A percentile compares a stretch with the other conserved stretches of the same genome.
phyloP scores from a whole-genome alignment of 2,113 vertebrate species.

The Piprites chloris region DNA sequence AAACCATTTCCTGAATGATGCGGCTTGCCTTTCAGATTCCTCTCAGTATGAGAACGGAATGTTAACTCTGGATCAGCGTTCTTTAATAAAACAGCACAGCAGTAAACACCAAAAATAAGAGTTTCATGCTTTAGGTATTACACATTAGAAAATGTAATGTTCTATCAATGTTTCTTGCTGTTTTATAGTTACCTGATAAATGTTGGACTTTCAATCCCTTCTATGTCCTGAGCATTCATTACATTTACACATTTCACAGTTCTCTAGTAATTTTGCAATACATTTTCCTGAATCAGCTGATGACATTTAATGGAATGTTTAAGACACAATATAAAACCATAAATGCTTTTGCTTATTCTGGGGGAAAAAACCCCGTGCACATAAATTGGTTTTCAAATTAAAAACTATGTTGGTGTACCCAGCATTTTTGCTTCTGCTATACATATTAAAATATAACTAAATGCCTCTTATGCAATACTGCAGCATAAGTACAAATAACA shows the following conservation, averaged over 20 bases:
- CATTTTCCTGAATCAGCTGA: constrained; percentile 81
- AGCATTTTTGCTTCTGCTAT: constrained; percentile 66
- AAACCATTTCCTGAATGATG: constrained; percentile 13
- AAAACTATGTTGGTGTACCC: constrained; percentile 65
- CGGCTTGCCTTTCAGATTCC: constrained; percentile 23
- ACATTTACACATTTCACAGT: constrained; percentile 73
- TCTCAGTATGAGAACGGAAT: neutral
- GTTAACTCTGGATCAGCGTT: constrained; percentile 66
- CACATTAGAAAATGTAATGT: constrained; percentile 67
- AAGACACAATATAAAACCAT: constrained; percentile 77
- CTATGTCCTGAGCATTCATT: constrained; percentile 68
- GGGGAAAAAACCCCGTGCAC: constrained; percentile 33
- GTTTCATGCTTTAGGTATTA: constrained; percentile 59
- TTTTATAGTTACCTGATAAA: constrained; percentile 76
- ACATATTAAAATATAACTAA: constrained; percentile 74
- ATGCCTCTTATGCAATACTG: constrained; percentile 70
- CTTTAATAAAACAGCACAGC: constrained; percentile 67
- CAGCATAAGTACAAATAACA: constrained; percentile 79
- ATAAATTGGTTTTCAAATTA: constrained; percentile 81
- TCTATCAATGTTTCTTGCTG: constrained; percentile 68
- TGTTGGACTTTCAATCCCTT: constrained; percentile 66
- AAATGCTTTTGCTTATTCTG: constrained; percentile 76
- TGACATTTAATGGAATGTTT: constrained; percentile 83
- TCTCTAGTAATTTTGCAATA: constrained; percentile 78
- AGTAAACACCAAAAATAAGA: constrained; percentile 68